Conservation (phyloP, 2,888 invertebrate genomes). For the Arrhopalites spinosus region DNA sequence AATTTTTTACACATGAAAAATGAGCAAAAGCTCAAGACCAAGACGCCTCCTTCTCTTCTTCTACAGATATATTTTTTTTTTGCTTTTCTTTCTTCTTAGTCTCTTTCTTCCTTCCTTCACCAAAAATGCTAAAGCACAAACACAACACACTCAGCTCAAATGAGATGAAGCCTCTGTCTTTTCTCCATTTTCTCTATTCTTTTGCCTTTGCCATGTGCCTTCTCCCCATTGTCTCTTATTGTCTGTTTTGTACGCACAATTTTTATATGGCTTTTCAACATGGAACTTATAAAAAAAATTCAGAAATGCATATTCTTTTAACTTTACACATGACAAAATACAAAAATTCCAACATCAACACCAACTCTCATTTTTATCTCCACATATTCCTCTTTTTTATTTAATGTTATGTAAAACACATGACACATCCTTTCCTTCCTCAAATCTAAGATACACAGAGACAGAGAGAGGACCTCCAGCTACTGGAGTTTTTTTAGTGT, state of each 20-base stretch:
- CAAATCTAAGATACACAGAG: background rate
- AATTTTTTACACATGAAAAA: constrained; percentile 37
- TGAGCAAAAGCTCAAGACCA: constrained; percentile 30
- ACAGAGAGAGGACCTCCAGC: too few relatives aligned
- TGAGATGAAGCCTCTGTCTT: too few relatives aligned
- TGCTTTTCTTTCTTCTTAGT: constrained; percentile 14
- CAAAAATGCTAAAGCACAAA: background rate
- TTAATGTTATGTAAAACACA: too few relatives aligned
- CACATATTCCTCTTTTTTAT: too few relatives aligned
- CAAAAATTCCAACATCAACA: background rate
- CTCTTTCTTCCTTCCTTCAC: constrained; percentile 2
- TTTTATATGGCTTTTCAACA: too few relatives aligned
- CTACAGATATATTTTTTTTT: constrained; percentile 11
- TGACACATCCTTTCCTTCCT: background rate
- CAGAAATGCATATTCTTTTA: background rate
- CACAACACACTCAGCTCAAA: background rate
- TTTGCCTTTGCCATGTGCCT: too few relatives aligned
- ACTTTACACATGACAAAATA: background rate
- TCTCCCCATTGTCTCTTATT: too few relatives aligned
- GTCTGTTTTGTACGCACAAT: too few relatives aligned
- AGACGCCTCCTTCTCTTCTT: constrained; percentile 26
- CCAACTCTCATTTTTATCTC: too few relatives aligned
- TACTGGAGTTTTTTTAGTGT: too few relatives aligned
- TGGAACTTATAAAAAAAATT: background rate
- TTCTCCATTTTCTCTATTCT: too few relatives aligned